A percentile compares a stretch with the other conserved stretches of the same genome.
Conservation (phyloP, 2,888 invertebrate species). For the Drosophila meridiana region DNA sequence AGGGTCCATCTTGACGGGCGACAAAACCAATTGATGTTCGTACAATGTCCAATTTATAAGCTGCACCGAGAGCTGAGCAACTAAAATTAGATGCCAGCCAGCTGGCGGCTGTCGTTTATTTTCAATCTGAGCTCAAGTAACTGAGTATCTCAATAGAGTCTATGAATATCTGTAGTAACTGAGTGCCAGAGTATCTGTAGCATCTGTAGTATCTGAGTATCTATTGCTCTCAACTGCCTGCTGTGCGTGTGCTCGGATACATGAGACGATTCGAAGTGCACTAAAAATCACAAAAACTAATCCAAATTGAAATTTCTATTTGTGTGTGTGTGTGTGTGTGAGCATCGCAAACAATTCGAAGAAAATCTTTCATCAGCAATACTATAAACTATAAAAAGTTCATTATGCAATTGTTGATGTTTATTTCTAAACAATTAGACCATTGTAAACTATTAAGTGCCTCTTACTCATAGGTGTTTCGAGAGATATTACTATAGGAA, state of each 20-base stretch:
- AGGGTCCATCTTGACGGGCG: conserved; percentile 26
- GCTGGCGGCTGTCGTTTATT: conserved; percentile 37
- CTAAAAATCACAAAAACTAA: conserved; percentile 27
- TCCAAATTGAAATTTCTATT: conserved; percentile 28
- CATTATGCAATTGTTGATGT: not conserved
- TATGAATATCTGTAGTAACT: not conserved
- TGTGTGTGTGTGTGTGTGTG: conserved; percentile 1
- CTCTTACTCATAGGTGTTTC: not conserved
- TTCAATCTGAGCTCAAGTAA: conserved; percentile 61
- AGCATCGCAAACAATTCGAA: conserved; percentile 24
- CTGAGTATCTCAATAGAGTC: conserved; percentile 10
- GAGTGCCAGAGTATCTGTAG: conserved; percentile 4
- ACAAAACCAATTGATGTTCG: conserved; percentile 41
- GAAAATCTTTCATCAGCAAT: conserved; percentile 36
- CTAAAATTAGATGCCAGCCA: conserved; percentile 45
- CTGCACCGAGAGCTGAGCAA: conserved; percentile 28
- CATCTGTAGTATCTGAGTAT: conserved; percentile 3
- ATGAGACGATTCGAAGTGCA: conserved; percentile 36
- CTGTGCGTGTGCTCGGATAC: conserved; percentile 12
- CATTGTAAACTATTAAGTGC: conserved; percentile 6
- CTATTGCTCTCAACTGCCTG: not conserved
- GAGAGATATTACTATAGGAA: not conserved
- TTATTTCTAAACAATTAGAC: not conserved
- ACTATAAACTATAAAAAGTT: conserved; percentile 11
- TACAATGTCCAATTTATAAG: conserved; percentile 51